Base-by-base conservation (phyloP, 2,797 vertebrate species). In the Pelobates cultripes region DNA sequence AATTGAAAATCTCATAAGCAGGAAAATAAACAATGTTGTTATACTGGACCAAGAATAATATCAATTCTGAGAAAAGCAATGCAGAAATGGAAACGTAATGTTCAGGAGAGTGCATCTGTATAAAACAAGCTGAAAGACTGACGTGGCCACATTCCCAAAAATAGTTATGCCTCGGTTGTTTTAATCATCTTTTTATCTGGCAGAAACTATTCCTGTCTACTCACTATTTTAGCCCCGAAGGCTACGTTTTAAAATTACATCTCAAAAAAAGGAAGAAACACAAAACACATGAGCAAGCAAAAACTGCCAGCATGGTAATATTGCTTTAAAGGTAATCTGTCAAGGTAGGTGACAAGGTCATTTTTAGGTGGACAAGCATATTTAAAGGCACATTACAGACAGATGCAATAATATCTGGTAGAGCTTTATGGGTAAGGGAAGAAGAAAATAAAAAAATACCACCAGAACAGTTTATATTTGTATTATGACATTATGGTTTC, bases 211-310 rank as follows among this genome's bases (percentile, higher is more conserved):
- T 66, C 60, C 47, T 67, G 80, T 66, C 67, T 82, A 67, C 77
- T 82, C 75, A 68, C 63, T 73, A 28, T 40, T 13, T 43, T 63
- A 78, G 76, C 81, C 76, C 41, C 64, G 55, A 70, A 76, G 53
- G 60, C 51, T 15, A 70, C 15, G 43, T 69, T 78, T 78, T 79
- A 53, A 78, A 70, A 74, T 79, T 74, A 83, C 78, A 83, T 79
- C 81, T 79, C 6, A 1, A 70, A 74, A 60, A 82, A 13, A 67
- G 57, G 57, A 73, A 74, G 28, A 72, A 71, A 13, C 8, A 63
- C 47, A 70, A 80, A 82, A 66, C 42, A 17, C 28, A 70, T 44
- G 57, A 68, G 70, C 63, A 68, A 77, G 75, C 75, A 78, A 78
- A 76, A 68, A 78, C 67, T 68, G 66, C 40, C 66, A 3, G 55